Evolutionary conservation across 2,797 vertebrate genomes (phyloP).

Genomic region (Anguilla megastoma): DNA sequence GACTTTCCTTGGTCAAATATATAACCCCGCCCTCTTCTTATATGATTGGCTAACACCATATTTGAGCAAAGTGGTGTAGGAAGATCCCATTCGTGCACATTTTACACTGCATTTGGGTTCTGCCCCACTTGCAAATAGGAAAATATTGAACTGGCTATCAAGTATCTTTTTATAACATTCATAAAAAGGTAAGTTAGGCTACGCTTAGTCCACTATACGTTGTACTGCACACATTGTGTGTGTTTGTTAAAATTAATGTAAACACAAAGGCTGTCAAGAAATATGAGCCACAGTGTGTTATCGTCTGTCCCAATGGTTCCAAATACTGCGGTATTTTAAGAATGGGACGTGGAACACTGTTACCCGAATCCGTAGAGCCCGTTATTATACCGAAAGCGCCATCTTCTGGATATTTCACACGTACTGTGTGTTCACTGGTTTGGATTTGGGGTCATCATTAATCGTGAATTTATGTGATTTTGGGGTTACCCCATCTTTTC

Average conservation of each 20-base stretch:
- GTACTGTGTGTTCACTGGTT: no score
- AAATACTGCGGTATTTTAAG: conserved; percentile 21
- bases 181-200: no score
- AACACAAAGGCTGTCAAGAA: neutral
- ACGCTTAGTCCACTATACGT: no score
- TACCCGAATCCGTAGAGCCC: neutral
- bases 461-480: no score
- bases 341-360: neutral
- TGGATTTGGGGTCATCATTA: no score
- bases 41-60: neutral
- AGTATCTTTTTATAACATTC: no score
- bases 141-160: neutral
- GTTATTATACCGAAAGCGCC: neutral
- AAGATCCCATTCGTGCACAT: neutral
- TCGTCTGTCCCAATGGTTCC: neutral
- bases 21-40: conserved; percentile 16
- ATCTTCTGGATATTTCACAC: conserved; percentile 6
- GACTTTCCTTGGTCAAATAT: conserved; percentile 34
- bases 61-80: neutral
- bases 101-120: neutral
- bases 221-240: no score
- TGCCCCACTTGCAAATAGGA: neutral
- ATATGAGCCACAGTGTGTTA: neutral
- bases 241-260: neutral
- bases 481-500: no score